Base-by-base conservation (phyloP, 2,888 invertebrate genomes). In the Alloplasta piceator region DNA sequence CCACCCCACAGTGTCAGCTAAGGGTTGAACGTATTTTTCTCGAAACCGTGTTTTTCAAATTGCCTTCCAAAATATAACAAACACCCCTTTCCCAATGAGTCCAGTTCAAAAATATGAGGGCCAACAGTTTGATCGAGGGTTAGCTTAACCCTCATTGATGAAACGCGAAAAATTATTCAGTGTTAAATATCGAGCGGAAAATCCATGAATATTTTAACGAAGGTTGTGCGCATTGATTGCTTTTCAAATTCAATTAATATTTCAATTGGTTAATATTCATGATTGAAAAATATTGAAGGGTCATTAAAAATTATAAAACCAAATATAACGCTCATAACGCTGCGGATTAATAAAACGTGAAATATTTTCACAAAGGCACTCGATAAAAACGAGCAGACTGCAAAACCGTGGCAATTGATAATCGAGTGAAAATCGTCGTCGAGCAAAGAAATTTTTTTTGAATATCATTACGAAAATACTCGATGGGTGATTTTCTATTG, bases 361-460 rank as follows among this genome's bases (percentile, higher is more conserved):
- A 26, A 36, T 46, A 46, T 64, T 56, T 56, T 48, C 12, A 52
- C 38, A 46, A 12, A 52, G 12, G n/a, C 26, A 36, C 41, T 6
- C 39, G n/a, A 41, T 26, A 38, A 56, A 26, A 38, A 10, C 48
- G 50, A n/a, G 55, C 26, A 6, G 6, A 16, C 38, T 38, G 9
- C 16, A 56, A 48, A n/a, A n/a, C n/a, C n/a, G n/a, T 66, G 5
- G 16, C 26, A 74, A 60, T 50, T 10, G n/a, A 6, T 66, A 48
- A 74, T 74, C 66, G 39, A 52, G 26, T 16, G 39, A 26, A 66
- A 74, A 67, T n/a, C 46, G 14, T 66, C 48, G 26, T 9, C 60
- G 14, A 26, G 26, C 26, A 26, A 26, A 26, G 1, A 26, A 26
- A 3, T 26, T 26, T 26, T 26, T 26, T 26, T 26, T 26, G 3